These are phyloP conservation scores for Microtus obscurus DNA, from an alignment of 2,797 vertebrate genomes.

Conservation along the genomic window DNA sequence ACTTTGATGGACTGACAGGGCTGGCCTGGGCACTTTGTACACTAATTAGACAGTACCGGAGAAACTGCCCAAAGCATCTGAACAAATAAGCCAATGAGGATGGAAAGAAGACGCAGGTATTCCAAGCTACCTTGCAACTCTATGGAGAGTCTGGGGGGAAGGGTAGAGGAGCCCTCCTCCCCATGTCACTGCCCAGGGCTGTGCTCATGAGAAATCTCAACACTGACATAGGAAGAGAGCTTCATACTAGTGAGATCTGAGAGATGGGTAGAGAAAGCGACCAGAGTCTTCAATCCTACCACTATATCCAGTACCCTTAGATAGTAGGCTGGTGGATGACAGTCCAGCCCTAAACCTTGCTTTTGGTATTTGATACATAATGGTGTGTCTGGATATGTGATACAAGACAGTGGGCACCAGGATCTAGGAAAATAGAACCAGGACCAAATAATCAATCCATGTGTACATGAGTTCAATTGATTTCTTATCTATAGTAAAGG, in stretches of 20 bases:
- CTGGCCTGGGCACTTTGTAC: not conserved
- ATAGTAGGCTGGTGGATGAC: not conserved
- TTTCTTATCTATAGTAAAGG: not conserved
- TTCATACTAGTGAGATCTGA: not conserved
- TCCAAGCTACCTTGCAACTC: constrained; percentile 1
- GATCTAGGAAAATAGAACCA: not conserved
- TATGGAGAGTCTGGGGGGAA: constrained; percentile 45
- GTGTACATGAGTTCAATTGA: not conserved
- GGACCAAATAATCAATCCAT: not conserved
- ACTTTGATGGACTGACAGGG: not conserved
- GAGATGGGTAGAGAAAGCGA: not conserved
- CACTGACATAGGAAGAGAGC: not conserved
- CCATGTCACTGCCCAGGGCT: not conserved
- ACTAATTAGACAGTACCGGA: fast-evolving
- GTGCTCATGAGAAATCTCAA: not conserved
- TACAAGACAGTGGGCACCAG: not conserved
- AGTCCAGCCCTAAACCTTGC: not conserved
- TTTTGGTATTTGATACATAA: not conserved
- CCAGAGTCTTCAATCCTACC: not conserved
- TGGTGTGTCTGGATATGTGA: not conserved
- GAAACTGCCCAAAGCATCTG: not conserved
- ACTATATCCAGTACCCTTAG: fast-evolving
- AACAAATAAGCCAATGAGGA: not conserved
- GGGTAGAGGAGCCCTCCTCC: not conserved
- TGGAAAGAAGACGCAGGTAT: not conserved